phyloP scores from a whole-genome alignment of 2,888 invertebrate species.

The Chelonus formosanus region DNA sequence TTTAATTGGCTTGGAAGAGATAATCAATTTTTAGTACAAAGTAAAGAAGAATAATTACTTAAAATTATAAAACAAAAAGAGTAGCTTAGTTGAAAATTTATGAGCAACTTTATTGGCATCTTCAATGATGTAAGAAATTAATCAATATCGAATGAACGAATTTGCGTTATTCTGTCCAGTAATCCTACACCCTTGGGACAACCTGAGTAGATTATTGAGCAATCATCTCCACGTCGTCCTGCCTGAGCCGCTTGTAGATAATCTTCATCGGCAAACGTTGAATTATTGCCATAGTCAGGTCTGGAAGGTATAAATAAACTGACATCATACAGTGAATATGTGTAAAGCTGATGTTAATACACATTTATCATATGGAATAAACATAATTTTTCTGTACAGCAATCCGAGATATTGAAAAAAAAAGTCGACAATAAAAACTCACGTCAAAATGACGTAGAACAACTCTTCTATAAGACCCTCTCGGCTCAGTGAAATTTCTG shows the following conservation, averaged over 20 bases:
- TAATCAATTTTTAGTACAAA: no score
- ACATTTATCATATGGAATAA: neutral
- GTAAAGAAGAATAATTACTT: no score
- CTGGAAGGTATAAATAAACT: slow-evolving; percentile 61
- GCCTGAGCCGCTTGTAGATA: slow-evolving; percentile 73
- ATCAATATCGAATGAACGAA: slow-evolving; percentile 9
- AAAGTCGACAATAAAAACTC: slow-evolving; percentile 43
- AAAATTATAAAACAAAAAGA: no score
- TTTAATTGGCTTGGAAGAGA: no score
- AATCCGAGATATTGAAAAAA: neutral
- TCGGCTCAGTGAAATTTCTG: slow-evolving; percentile 70
- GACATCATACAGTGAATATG: neutral
- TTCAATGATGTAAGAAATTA: neutral
- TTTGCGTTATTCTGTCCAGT: slow-evolving; percentile 66
- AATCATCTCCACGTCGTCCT: slow-evolving; percentile 74
- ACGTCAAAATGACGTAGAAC: slow-evolving; percentile 64
- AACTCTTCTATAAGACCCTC: slow-evolving; percentile 70
- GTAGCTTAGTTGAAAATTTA: no score
- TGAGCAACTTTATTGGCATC: no score
- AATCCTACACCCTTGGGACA: slow-evolving; percentile 73
- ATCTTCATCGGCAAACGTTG: slow-evolving; percentile 66
- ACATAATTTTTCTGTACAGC: neutral
- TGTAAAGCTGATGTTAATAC: no score
- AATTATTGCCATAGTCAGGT: slow-evolving; percentile 67
- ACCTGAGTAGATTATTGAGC: slow-evolving; percentile 69